Base-by-base conservation (phyloP, 2,888 invertebrate genomes). In the Drosophila leonis region DNA sequence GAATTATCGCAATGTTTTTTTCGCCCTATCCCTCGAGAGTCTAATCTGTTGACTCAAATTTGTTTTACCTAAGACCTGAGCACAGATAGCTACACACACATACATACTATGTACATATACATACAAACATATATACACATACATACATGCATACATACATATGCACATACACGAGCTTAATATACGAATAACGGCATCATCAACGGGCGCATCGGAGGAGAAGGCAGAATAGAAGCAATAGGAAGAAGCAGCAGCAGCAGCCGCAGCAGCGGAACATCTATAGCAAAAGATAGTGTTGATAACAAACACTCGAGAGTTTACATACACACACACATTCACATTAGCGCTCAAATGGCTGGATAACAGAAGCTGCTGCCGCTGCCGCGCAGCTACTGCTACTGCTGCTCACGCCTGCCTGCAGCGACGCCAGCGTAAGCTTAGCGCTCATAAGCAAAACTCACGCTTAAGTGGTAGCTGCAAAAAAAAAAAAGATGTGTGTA, bases 401-500 rank as follows among this genome's bases (percentile, higher is more conserved):
- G 37, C 7, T 46, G 33, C 18, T 44, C 13, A 44, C 44, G 44
- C 31, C 9, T 20, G 44, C 31, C 9, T 20, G 31, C 72, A 51
- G 72, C 59, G 76, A 56, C 59, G 73, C 49, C 49, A 54, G 69
- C 77, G 68, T 51, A 61, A 64, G 78, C 78, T 78, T 77, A 78
- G 61, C 51, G 64, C 65, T 64, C 65, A 65, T 64, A 71, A 65
- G 57, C 69, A 72, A 71, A 69, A 81, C 72, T 78, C 78, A 71
- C 73, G 83, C 83, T 82, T 77, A 77, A 77, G 69, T 72, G 72
- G 77, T 57, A 24, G 62, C 57, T 20, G 37, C 42, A 54, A 48
- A 46, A 69, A 44, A 70, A 56, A 65, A 24, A 24, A 29, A 31
- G 2, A 48, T 31, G 37, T 42, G 31, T 56, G 10, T 33, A 24